These are phyloP conservation scores for Bos indicus DNA, from an alignment of 2,113 vertebrate genomes.

Conservation along the genomic window DNA sequence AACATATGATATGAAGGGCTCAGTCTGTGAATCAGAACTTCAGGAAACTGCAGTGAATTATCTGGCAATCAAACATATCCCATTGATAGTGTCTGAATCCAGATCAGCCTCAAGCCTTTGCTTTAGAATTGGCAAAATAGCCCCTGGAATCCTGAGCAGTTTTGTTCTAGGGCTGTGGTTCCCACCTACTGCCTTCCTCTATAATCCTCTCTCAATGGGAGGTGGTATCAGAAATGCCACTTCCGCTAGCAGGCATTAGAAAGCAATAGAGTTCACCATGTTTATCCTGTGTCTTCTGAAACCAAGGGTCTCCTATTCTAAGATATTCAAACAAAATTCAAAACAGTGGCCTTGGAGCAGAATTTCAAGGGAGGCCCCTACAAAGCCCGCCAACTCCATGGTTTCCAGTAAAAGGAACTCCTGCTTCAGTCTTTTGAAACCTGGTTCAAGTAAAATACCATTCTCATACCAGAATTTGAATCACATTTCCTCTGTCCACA, in stretches of 20 bases:
- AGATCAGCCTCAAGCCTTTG: conserved; percentile 12
- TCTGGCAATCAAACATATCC: conserved; percentile 37
- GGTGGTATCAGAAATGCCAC: conserved; percentile 29
- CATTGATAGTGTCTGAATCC: conserved; percentile 18
- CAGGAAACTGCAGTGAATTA: conserved; percentile 47
- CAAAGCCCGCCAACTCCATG: conserved; percentile 61
- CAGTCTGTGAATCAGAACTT: conserved; percentile 24
- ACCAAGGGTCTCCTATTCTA: conserved; percentile 61
- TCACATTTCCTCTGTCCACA: conserved; percentile 72
- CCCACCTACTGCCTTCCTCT: conserved; percentile 46
- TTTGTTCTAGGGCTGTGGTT: conserved; percentile 41
- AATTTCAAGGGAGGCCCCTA: conserved; percentile 69
- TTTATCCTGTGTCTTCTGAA: conserved; percentile 64
- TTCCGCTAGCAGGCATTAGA: conserved; percentile 46
- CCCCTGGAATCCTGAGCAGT: neutral
- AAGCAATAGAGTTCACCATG: conserved; percentile 27
- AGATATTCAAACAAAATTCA: conserved; percentile 68
- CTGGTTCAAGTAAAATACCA: conserved; percentile 71
- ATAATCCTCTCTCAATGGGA: conserved; percentile 61
- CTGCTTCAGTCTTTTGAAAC: conserved; percentile 69
- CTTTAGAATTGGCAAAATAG: conserved; percentile 27
- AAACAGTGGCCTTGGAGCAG: conserved; percentile 64
- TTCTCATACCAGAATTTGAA: conserved; percentile 70
- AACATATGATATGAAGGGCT: neutral
- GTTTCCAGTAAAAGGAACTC: conserved; percentile 70